Evolutionary conservation across 1,140 invertebrate species (phyloP), one percentile per base, ranked within the genome.

Genomic region (Parasteatoda tepidariorum): DNA sequence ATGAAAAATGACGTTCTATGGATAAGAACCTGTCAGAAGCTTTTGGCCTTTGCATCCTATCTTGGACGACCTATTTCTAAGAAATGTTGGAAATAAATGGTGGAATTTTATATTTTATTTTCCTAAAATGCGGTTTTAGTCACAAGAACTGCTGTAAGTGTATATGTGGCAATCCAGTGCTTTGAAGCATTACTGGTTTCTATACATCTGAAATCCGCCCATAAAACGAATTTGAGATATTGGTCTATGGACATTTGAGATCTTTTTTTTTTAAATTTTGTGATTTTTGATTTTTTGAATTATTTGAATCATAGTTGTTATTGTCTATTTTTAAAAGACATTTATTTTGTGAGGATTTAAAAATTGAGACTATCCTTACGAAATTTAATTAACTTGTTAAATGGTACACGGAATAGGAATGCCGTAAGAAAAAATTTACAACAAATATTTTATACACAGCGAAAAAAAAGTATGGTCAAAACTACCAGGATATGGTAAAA

Each of bases 11-110:
- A 24, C 57, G 28, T 73, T 73, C 57, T 57, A 13, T 18, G 26
- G 70, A 73, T 73, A 73, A 73, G 70, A 55, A 28, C 28, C 70
- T 73, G 70, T 73, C 70, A 73, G 18, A 30, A 28, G 70, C 70
- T 28, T 73, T 57, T 55, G 70, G 48, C 70, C 48, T 26, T 73
- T 57, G 48, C 70, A 73, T 73, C 70, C 31, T 73, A 73, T 73
- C 70, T 30, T 31, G 70, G 18, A 2, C 70, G 70, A 73, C 70
- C 70, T 73, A 73, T 73, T 73, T 73, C 70, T 73, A 57, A 57
- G 70, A 73, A 73, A 22, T 54, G 54, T 28, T 48, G 18, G 9
- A 48, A 9, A 48, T 9, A 48, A 48, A 48, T 13, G 38, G 54
- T 33, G 70, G 55, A 59, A 15, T 71, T 57, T 30, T n/a, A 3